Evolutionary conservation across 2,888 invertebrate genomes (phyloP), one percentile per base, ranked within the genome.

Genomic region (Euproctis similis): DNA sequence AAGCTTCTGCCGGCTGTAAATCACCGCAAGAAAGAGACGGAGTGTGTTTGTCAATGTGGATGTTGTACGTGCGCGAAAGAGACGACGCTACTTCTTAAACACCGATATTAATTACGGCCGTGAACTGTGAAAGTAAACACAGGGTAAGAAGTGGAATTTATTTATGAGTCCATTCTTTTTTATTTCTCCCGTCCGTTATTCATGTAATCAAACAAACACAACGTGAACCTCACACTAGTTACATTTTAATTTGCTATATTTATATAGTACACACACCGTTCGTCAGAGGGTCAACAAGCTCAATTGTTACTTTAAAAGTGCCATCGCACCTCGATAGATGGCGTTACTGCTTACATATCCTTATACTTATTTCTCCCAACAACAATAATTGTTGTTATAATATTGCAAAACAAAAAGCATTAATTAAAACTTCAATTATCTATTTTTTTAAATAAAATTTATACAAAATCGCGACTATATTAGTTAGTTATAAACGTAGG

Each of bases 121-220:
- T 76, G 72, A 75, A 75, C 73, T 60, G 65, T 59, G 61, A 61
- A 68, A 70, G 71, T 74, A 70, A 74, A 75, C 75, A 71, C 46
- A 58, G 60, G 49, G 52, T 54, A 62, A 59, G 42, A 45, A 48
- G 31, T 59, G 48, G 61, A 57, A 60, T 57, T 65, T 55, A 57
- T 57, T 58, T 59, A 53, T 54, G 37, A 45, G 43, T 39, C 34
- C 35, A 49, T 53, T 58, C 37, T 58, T 54, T 30, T 14, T 55
- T 59, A 50, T 49, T 55, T 45, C 34, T 42, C 24, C 25, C n/a
- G 30, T 23, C 26, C 19, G 26, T 34, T 42, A 40, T 46, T 37
- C 41, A 41, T 32, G 31, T 37, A 34, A 31, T 36, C 31, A 28
- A 40, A 46, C 17, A 34, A 30, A 25, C 24, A 30, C 16, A 31